These are phyloP conservation scores for Macaria liturata DNA, from an alignment of 2,888 invertebrate species.

Conservation along the genomic window DNA sequence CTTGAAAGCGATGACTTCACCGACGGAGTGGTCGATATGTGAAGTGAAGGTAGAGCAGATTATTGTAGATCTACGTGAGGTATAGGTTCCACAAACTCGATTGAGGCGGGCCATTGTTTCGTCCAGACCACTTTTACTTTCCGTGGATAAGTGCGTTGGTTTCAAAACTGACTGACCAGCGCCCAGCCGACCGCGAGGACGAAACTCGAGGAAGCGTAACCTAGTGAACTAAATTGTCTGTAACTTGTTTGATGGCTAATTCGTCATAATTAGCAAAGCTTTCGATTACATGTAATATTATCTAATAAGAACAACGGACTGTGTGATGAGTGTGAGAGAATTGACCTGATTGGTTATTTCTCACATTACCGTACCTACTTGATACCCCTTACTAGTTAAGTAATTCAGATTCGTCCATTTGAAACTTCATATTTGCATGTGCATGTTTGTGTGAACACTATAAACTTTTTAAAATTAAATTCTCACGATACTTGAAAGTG, in stretches of 20 bases:
- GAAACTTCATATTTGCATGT: too few species aligned
- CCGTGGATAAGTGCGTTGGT: slow-evolving; percentile 28
- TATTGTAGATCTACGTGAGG: slow-evolving; percentile 1
- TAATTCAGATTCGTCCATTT: too few species aligned
- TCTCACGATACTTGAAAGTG: too few species aligned
- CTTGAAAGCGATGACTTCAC: slow-evolving; percentile 51
- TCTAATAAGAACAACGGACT: slow-evolving; percentile 18
- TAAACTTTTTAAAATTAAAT: too few species aligned
- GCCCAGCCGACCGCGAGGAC: slow-evolving; percentile 15
- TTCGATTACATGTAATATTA: slow-evolving; percentile 16
- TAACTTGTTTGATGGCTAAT: slow-evolving; percentile 18
- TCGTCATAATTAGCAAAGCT: slow-evolving; percentile 20
- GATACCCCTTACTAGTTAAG: too few species aligned
- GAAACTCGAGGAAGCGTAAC: slow-evolving; percentile 30
- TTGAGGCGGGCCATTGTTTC: slow-evolving; percentile 36
- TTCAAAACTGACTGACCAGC: slow-evolving; percentile 29
- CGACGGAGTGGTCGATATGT: slow-evolving; percentile 39
- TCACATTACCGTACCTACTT: too few species aligned
- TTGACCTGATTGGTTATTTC: background rate
- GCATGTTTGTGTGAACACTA: too few species aligned
- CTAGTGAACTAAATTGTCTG: slow-evolving; percentile 29
- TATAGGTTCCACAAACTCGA: slow-evolving; percentile 21
- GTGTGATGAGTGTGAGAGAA: slow-evolving; percentile 29
- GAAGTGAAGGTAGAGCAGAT: slow-evolving; percentile 31
- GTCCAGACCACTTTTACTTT: slow-evolving; percentile 50